These are phyloP conservation scores for Bubo scandiacus DNA, from an alignment of 2,113 vertebrate species.

Conservation along the genomic window DNA sequence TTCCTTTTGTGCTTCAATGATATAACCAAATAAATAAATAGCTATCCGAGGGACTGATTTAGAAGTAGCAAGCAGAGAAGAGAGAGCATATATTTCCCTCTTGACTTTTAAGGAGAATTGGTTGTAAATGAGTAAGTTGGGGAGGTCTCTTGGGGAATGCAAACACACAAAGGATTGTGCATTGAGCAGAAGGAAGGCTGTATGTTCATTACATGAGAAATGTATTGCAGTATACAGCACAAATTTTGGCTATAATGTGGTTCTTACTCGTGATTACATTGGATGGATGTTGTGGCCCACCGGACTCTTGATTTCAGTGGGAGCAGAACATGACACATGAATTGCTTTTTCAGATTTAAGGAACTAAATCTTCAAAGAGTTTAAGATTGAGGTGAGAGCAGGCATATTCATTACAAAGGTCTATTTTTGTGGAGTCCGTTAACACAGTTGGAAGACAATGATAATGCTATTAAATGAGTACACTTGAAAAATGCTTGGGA, in stretches of 20 bases:
- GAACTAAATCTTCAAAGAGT: background rate
- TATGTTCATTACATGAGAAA: background rate
- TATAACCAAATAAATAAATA: background rate
- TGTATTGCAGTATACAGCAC: background rate
- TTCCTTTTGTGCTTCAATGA: background rate
- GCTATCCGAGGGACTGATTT: background rate
- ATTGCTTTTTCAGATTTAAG: background rate
- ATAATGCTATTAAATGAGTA: constrained; percentile 27
- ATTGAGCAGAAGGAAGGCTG: background rate
- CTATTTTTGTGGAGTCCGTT: constrained; percentile 17
- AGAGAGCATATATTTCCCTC: background rate
- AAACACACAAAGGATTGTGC: background rate
- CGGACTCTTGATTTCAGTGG: background rate
- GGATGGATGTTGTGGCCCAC: background rate
- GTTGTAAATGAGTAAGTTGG: background rate
- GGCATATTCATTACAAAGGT: background rate
- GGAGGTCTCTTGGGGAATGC: background rate
- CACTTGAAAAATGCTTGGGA: background rate
- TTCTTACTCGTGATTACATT: background rate
- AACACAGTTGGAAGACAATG: constrained; percentile 21
- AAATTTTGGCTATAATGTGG: background rate
- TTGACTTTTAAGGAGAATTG: background rate
- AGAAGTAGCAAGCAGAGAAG: background rate
- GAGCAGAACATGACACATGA: background rate
- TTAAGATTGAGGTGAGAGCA: background rate